Evolutionary conservation across 2,888 invertebrate genomes (phyloP).

Genomic region (Napeogenes sylphis): DNA sequence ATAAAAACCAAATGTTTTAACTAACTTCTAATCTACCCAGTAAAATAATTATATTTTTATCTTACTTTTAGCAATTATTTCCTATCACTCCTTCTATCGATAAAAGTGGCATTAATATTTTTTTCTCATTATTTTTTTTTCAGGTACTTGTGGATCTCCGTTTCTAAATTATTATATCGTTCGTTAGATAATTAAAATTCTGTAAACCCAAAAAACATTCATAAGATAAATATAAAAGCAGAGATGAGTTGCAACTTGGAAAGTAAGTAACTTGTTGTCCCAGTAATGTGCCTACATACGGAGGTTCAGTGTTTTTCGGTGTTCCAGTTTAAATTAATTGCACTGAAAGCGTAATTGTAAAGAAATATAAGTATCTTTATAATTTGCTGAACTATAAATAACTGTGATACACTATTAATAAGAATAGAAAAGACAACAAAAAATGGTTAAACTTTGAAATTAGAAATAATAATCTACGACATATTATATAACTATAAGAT

Average conservation of each 20-base stretch:
- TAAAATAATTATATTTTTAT: no score
- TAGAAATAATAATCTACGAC: no score
- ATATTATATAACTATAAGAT: no score
- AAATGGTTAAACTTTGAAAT: not conserved
- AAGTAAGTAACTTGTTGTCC: no score
- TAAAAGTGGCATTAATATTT: not conserved
- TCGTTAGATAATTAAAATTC: not conserved
- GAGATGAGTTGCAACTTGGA: no score
- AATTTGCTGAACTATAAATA: not conserved
- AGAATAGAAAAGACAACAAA: not conserved
- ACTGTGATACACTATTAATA: conserved; percentile 1
- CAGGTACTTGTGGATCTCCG: conserved; percentile 6
- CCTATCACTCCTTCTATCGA: not conserved
- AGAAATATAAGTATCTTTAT: not conserved
- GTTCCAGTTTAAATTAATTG: no score
- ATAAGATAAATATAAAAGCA: no score
- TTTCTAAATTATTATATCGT: conserved; percentile 1
- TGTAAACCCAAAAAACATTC: not conserved
- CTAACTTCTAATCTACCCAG: no score
- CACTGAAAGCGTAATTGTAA: not conserved
- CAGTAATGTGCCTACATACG: no score
- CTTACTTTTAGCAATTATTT: not conserved
- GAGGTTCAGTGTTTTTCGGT: no score
- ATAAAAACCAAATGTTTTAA: no score
- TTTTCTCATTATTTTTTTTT: not conserved